Conservation (phyloP, 2,888 invertebrate species). For the Nymphalis c-album region DNA sequence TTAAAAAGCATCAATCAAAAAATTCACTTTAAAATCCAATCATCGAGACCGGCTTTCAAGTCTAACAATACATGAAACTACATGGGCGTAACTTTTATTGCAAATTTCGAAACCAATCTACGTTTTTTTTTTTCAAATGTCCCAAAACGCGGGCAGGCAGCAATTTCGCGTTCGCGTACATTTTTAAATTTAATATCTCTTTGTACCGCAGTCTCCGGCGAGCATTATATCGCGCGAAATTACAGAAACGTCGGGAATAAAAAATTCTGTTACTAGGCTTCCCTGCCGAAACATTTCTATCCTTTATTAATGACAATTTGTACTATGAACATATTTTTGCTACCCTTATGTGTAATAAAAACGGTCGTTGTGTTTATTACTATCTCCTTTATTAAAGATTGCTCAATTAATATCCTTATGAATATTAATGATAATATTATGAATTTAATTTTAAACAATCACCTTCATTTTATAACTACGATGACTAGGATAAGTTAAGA, state of each 20-base stretch:
- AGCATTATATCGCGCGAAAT: conserved; percentile 53
- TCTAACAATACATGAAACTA: conserved; percentile 23
- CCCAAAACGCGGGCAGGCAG: conserved; percentile 29
- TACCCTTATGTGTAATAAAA: conserved; percentile 8
- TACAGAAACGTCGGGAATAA: conserved; percentile 51
- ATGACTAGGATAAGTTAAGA: not conserved
- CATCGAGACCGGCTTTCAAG: conserved; percentile 23
- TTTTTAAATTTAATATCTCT: conserved; percentile 76
- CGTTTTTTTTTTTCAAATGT: conserved; percentile 36
- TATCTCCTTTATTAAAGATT: not conserved
- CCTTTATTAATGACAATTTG: conserved; percentile 31
- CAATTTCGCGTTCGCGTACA: conserved; percentile 49
- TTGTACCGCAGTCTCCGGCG: conserved; percentile 58
- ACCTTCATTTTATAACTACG: not conserved
- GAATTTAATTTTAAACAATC: not conserved
- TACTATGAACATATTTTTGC: conserved; percentile 11
- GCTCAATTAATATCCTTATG: not conserved
- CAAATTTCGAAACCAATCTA: conserved; percentile 34
- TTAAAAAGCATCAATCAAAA: conserved; percentile 11
- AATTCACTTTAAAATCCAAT: conserved; percentile 26
- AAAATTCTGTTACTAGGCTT: conserved; percentile 30
- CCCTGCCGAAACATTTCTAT: conserved; percentile 22
- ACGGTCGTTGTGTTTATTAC: not conserved
- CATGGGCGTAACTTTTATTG: conserved; percentile 25
- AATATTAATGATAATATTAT: not conserved